A percentile compares a stretch with the other conserved stretches of the same genome.
These are phyloP conservation scores for Sinhomidia bicolor DNA, from an alignment of 2,888 invertebrate genomes.

Conservation along the genomic window DNA sequence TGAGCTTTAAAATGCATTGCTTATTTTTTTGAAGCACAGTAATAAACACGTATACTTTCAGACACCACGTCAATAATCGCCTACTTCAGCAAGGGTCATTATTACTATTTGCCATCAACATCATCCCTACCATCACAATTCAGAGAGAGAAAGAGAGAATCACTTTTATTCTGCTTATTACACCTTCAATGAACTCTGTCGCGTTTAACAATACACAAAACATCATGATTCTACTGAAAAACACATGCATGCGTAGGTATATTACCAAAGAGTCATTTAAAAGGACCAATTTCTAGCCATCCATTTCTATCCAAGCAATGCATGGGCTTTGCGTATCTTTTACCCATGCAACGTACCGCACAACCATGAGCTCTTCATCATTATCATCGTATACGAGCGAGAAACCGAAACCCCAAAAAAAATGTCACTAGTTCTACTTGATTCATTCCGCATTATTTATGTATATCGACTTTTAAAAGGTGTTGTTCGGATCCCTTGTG, in stretches of 20 bases:
- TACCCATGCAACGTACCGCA: background rate
- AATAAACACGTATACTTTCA: conserved; percentile 65
- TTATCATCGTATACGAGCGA: background rate
- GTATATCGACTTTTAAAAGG: conserved; percentile 54
- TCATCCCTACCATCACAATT: background rate
- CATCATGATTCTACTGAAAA: conserved; percentile 27
- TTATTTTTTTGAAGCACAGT: background rate
- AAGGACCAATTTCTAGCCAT: conserved; percentile 3
- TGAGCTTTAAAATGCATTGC: too few relatives aligned
- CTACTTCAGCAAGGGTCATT: conserved; percentile 58
- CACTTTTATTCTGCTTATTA: conserved; percentile 68
- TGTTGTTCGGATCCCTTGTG: conserved; percentile 18
- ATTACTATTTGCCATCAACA: conserved; percentile 56
- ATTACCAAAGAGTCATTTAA: conserved; percentile 34
- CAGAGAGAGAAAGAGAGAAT: conserved; percentile 22
- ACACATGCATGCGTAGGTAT: background rate
- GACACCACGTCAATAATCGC: conserved; percentile 68
- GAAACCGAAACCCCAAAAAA: conserved; percentile 41
- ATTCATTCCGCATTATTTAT: conserved; percentile 41
- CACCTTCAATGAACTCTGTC: conserved; percentile 71
- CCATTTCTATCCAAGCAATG: conserved; percentile 6
- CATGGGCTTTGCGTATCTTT: too few relatives aligned
- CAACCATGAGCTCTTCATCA: background rate
- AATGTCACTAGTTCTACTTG: conserved; percentile 29
- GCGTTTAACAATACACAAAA: conserved; percentile 51